Evolutionary conservation across 2,888 invertebrate genomes (phyloP), one percentile per base, ranked within the genome.

Genomic region (Oegoconia quadripuncta): DNA sequence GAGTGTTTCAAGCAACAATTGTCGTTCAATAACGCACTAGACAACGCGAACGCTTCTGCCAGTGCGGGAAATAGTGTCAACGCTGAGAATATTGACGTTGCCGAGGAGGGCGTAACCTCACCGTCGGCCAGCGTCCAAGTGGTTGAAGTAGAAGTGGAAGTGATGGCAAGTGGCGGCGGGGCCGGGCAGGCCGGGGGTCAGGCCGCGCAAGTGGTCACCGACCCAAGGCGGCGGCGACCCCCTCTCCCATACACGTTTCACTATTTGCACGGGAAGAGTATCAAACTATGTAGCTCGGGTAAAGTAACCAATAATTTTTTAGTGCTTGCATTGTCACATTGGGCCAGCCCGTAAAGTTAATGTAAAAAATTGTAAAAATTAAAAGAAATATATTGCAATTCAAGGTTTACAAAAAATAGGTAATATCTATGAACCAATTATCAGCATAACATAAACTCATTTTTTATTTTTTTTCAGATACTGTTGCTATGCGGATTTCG

Each of bases 181-280:
- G n/a, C n/a, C n/a, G n/a, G n/a, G n/a, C n/a, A n/a, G n/a, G 8
- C 22, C 32, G 22, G 12, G 7, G 20, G 22, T 9, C 12, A 13
- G 13, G 16, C 6, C 11, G n/a, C 30, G 4, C 17, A 17, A 3
- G n/a, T 8, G 4, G 17, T 14, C n/a, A 16, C 36, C 15, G 22
- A 46, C 39, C 44, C 26, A 50, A 44, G 20, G 34, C 16, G 32
- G 33, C 30, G 45, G 18, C 34, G 49, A 39, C 30, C 33, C 11
- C 14, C 84, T 11, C 44, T 78, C 20, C 87, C 86, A 1, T 93
- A 92, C 53, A 93, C 93, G 30, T 94, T 95, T 64, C 93, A 95
- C 58, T 93, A 94, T 51, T 90, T 94, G 54, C 95, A 95, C 62
- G 97, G 97, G 0, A 90, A 93, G 52, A 96, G 97, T 75, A 91